Base-by-base conservation (phyloP, 2,113 vertebrate species). In the Cyprinodon tularosa region DNA sequence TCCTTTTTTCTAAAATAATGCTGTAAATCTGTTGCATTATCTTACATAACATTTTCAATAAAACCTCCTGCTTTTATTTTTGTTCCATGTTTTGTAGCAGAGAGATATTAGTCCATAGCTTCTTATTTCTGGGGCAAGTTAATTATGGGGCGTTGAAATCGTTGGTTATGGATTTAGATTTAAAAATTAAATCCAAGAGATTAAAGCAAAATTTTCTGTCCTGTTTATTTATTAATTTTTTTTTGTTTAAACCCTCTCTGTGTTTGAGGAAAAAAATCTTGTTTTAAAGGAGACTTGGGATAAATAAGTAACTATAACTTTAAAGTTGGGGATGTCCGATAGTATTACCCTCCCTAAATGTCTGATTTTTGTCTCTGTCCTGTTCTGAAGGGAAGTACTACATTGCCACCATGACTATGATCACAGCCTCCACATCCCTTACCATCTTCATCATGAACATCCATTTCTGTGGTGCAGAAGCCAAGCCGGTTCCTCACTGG, bases 401-500 rank as follows among this genome's bases (percentile, higher is more conserved):
- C 88, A 99, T 99, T 69, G 98, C 96, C 73, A 99, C 97, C 0
- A 99, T 98, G 98, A 98, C 96, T 4, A 95, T 99, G 96, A 97
- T 98, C 89, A 99, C 98, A n/a, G 98, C 97, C 20, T 99, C 98
- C 62, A 98, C 98, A 0, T 97, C 97, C 0, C 40, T 99, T 90
- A 99, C 98, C 0, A 99, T 99, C 85, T 98, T 99, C 87, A 97
- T 99, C 78, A 99, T 99, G 98, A 99, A 99, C 68, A 96, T 99
- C 77, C 98, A 99, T 84, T 97, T 98, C 66, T 99, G 97, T 15
- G 97, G 98, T 22, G 95, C 97, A 0, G 98, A 98, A 90, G 97
- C 98, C 78, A 97, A 95, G 80, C 97, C 98, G 0, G 97, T 99
- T 69, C 98, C 98, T 6, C 95, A 91, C 5, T 99, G 98, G 98